Base-by-base conservation (phyloP, 2,113 vertebrate genomes). In the Cromileptes altivelis region DNA sequence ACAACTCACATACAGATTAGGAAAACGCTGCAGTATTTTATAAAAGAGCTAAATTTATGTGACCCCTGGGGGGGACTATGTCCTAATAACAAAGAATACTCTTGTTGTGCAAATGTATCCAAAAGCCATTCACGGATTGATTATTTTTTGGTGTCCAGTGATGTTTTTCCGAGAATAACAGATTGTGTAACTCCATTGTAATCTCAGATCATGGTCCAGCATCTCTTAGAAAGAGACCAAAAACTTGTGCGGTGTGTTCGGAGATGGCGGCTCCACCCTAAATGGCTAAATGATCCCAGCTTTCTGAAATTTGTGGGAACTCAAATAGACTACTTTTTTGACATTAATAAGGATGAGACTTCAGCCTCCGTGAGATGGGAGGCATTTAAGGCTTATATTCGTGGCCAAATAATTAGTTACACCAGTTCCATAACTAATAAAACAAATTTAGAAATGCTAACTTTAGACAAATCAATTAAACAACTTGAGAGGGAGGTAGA, bases 151-250 rank as follows among this genome's bases (percentile, higher is more conserved):
- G 30, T 62, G 15, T 62, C 60, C 60, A 62, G 11, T 37, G 18
- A 62, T 6, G 30, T 37, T 7, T 62, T 62, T 37, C 30, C 60
- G 1, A 62, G 60, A 62, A 60, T 60, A 60, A 27, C 57, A 30
- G 60, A 62, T 18, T 62, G 60, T 62, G 60, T 37, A 30, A 62
- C 17, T 62, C 60, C 60, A 62, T 62, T 3, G 27, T 18, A 9
- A 37, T 33, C 15, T 62, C 30, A 33, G 60, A 62, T 18, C 60
- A 62, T 62, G 60, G 60, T 62, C 60, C 60, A 62, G 27, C 17
- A 17, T 62, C 30, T 33, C 60, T 62, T 21, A 62, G 21, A 19
- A 40, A 62, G 37, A 21, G 30, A 62, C 60, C 8, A 17, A 37
- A 33, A 62, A 14, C 57, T 58, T 27, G 25, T 62, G 18, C 7